Conservation (phyloP, 2,113 vertebrate genomes). For the Salvelinus fontinalis region DNA sequence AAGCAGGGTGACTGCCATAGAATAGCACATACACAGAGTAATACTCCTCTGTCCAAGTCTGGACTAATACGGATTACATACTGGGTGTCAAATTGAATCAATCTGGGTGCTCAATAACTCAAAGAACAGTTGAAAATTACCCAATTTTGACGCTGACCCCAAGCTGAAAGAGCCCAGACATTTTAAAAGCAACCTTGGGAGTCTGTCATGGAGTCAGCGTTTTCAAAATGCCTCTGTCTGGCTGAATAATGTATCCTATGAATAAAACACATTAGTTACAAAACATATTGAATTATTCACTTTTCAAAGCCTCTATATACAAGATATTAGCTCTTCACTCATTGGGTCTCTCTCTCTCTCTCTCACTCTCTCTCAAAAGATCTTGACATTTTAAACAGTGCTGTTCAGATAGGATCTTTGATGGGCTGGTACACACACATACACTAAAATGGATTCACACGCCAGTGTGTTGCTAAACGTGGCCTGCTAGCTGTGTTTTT, state of each 20-base stretch:
- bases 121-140: constrained; percentile 13
- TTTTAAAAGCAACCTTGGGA: constrained; percentile 54
- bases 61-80: not conserved
- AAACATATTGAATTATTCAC: constrained; percentile 82
- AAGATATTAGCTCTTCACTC: constrained; percentile 69
- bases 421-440: constrained; percentile 47
- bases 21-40: not conserved
- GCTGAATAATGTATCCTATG: constrained; percentile 76
- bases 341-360: constrained; percentile 16
- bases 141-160: constrained; percentile 48
- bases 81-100: constrained; percentile 38
- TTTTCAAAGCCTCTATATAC: constrained; percentile 58
- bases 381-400: constrained; percentile 39
- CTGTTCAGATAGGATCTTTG: constrained; percentile 65
- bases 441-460: constrained; percentile 55
- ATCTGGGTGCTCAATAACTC: constrained; percentile 33
- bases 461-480: constrained; percentile 33
- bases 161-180: constrained; percentile 18
- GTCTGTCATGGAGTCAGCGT: constrained; percentile 63
- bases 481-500: constrained; percentile 61
- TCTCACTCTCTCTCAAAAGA: constrained; percentile 42
- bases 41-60: not conserved
- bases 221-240: constrained; percentile 62
- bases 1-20: constrained; percentile 1
- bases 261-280: constrained; percentile 81